Evolutionary conservation across 2,113 vertebrate genomes (phyloP).

Genomic region (Vulpes ferrilata): DNA sequence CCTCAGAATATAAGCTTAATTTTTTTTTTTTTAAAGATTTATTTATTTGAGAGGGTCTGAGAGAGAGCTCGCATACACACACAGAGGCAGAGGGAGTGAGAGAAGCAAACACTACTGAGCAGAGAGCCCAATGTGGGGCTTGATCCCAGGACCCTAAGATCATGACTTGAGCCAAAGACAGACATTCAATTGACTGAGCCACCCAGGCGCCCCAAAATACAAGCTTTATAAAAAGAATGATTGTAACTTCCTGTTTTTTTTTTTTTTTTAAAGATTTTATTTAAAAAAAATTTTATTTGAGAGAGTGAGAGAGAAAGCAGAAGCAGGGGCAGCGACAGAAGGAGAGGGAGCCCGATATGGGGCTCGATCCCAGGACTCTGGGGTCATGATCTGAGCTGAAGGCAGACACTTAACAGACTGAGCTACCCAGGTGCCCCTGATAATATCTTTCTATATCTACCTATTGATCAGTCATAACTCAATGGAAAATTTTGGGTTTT

Average conservation of each 20-base stretch:
- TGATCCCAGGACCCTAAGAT: not conserved
- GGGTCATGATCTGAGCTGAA: not conserved
- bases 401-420: too few species aligned
- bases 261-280: too few species aligned
- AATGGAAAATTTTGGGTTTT: slow-evolving; percentile 46
- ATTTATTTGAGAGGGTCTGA: not conserved
- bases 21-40: not conserved
- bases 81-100: not conserved
- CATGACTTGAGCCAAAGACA: not conserved
- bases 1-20: not conserved
- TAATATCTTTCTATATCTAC: not conserved
- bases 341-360: not conserved
- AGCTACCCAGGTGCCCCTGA: not conserved
- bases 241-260: not conserved
- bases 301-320: not conserved
- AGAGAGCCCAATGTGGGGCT: not conserved
- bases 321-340: not conserved
- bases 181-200: too few species aligned
- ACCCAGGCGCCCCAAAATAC: not conserved
- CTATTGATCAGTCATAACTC: not conserved
- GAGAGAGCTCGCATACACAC: not conserved
- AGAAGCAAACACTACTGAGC: not conserved
- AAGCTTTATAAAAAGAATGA: too few species aligned
- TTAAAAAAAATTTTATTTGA: not conserved
- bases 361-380: not conserved